Evolutionary conservation across 1,140 invertebrate genomes (phyloP).

Genomic region (Ceratina australensis): DNA sequence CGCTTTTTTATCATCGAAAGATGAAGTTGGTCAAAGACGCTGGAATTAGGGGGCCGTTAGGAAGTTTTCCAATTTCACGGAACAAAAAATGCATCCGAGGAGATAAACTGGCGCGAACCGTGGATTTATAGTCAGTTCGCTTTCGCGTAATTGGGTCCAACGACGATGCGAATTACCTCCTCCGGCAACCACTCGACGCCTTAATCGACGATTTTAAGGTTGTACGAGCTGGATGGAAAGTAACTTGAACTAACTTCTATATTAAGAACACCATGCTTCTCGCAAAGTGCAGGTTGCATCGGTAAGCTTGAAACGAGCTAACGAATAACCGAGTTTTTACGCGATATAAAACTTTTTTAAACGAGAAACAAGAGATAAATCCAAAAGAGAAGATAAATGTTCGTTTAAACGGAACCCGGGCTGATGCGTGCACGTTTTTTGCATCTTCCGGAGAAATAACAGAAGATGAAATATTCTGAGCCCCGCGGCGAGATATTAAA

Average conservation of each 20-base stretch:
- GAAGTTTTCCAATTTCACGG: conserved; percentile 27
- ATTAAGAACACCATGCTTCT: too few species aligned
- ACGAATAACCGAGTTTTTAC: too few species aligned
- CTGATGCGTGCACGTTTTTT: background rate
- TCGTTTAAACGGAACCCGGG: too few species aligned
- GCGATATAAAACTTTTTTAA: too few species aligned
- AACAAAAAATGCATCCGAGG: background rate
- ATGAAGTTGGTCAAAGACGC: background rate
- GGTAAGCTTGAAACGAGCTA: too few species aligned
- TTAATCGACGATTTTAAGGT: conserved; percentile 3
- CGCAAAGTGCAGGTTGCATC: too few species aligned
- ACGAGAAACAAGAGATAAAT: too few species aligned
- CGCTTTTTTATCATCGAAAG: background rate
- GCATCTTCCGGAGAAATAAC: background rate
- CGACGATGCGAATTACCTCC: background rate
- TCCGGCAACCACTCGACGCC: background rate
- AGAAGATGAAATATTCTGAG: conserved; percentile 11
- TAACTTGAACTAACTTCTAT: too few species aligned
- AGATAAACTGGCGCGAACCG: background rate
- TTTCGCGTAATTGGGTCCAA: background rate
- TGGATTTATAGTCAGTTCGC: background rate
- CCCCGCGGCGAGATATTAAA: conserved; percentile 4
- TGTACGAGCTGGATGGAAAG: too few species aligned
- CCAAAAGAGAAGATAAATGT: background rate
- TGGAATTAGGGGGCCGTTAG: background rate